A percentile compares a stretch with the other conserved stretches of the same genome.
Conservation (phyloP, 2,797 vertebrate species). For the Phrynocephalus vlangalii region DNA sequence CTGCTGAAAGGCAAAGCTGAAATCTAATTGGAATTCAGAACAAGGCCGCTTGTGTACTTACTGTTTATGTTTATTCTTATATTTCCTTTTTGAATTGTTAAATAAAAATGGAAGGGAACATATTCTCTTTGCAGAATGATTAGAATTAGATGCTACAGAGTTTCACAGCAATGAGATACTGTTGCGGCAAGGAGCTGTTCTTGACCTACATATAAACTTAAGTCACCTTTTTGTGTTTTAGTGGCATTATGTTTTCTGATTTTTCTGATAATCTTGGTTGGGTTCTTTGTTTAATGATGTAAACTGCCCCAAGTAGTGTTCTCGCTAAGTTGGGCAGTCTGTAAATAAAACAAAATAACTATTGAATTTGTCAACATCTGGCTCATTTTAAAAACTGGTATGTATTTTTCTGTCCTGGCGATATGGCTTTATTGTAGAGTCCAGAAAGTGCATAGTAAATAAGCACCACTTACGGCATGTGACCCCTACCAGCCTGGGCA, state of each 20-base stretch:
- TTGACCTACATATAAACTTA: constrained; percentile 66
- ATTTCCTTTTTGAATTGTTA: constrained; percentile 15
- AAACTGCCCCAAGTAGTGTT: too few relatives aligned
- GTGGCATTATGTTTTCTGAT: background rate
- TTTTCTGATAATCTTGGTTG: too few relatives aligned
- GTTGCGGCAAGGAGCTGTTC: constrained; percentile 57
- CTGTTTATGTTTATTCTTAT: background rate
- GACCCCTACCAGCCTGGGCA: too few relatives aligned
- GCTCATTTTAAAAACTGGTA: constrained; percentile 32
- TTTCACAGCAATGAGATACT: constrained; percentile 47
- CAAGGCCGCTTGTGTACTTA: background rate
- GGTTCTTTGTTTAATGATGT: too few relatives aligned
- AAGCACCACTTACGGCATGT: background rate
- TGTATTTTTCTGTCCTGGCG: constrained; percentile 10
- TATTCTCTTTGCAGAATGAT: constrained; percentile 18
- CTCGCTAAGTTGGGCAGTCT: too few relatives aligned
- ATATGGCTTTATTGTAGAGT: background rate
- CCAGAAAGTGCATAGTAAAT: background rate
- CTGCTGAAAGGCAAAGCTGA: background rate
- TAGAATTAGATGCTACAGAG: constrained; percentile 58
- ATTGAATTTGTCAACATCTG: constrained; percentile 1
- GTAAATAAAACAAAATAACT: too few relatives aligned
- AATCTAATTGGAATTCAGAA: constrained; percentile 32
- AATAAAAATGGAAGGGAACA: constrained; percentile 10
- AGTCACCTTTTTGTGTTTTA: constrained; percentile 5